Evolutionary conservation across 2,888 invertebrate species (phyloP).

Genomic region (Erynnis tages): DNA sequence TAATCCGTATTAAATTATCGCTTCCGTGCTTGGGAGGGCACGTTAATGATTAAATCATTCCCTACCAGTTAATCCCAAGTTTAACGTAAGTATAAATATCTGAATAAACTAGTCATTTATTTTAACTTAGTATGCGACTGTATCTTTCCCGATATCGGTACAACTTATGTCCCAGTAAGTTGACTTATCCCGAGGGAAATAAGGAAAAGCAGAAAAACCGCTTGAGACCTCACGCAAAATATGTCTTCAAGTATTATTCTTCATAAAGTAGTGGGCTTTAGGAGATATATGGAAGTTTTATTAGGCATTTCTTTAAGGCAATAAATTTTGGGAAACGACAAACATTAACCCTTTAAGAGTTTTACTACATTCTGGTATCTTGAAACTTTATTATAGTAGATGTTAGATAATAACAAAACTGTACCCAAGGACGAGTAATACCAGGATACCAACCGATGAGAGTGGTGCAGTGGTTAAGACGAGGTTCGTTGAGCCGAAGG

Average conservation of each 20-base stretch:
- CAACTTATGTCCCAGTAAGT: slow-evolving; percentile 74
- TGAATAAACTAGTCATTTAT: slow-evolving; percentile 11
- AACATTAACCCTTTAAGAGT: slow-evolving; percentile 8
- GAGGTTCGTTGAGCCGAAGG: too few relatives aligned
- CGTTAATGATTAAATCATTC: too few relatives aligned
- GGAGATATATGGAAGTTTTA: slow-evolving; percentile 31
- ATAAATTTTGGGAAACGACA: slow-evolving; percentile 14
- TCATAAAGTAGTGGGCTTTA: slow-evolving; percentile 32
- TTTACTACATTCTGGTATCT: slow-evolving; percentile 18
- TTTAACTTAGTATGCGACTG: slow-evolving; percentile 30
- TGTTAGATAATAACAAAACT: too few relatives aligned
- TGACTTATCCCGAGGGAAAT: slow-evolving; percentile 76
- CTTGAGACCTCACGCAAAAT: slow-evolving; percentile 67
- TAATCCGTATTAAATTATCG: too few relatives aligned
- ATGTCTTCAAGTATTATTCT: slow-evolving; percentile 58
- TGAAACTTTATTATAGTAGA: background rate
- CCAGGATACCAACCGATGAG: too few relatives aligned
- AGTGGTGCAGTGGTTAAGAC: too few relatives aligned
- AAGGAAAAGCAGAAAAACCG: slow-evolving; percentile 71
- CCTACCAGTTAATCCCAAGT: too few relatives aligned
- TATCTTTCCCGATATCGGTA: slow-evolving; percentile 52
- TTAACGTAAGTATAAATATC: too few relatives aligned
- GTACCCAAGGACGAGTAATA: too few relatives aligned
- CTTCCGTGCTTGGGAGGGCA: background rate
- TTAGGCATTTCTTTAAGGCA: slow-evolving; percentile 28